Percentiles rank a stretch among this genome's conserved stretches.
Evolutionary conservation across 2,113 vertebrate species (phyloP).

Genomic region (Pygoscelis antarcticus): DNA sequence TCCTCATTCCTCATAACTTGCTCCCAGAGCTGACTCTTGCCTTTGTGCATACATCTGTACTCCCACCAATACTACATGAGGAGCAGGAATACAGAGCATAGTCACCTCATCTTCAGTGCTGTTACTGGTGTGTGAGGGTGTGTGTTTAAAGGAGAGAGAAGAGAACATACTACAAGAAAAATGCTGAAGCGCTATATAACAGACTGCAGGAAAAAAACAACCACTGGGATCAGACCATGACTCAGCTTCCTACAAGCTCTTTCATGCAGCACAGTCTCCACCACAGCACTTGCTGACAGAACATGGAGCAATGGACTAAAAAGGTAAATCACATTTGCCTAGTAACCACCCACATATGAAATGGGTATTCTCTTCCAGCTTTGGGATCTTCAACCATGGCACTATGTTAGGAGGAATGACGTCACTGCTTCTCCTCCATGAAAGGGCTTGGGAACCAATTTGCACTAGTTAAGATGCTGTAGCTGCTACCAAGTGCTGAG

Average conservation of each 20-base stretch:
- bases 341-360: background rate
- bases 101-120: background rate
- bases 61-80: background rate
- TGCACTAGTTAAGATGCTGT: background rate
- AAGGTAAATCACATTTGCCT: background rate
- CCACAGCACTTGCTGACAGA: background rate
- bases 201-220: background rate
- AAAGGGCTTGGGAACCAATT: background rate
- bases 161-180: background rate
- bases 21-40: background rate
- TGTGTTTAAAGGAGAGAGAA: background rate
- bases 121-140: background rate
- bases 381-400: background rate
- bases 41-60: background rate
- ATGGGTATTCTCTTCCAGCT: background rate
- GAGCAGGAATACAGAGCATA: background rate
- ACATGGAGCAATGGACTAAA: background rate
- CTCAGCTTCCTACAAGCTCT: background rate
- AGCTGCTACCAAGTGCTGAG: background rate
- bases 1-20: background rate
- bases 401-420: accelerated
- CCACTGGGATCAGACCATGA: background rate
- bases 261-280: background rate
- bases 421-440: background rate
- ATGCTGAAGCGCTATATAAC: background rate